Evolutionary conservation across 2,113 vertebrate genomes (phyloP), one percentile per base, ranked within the genome.

Genomic region (Mustelus asterias): DNA sequence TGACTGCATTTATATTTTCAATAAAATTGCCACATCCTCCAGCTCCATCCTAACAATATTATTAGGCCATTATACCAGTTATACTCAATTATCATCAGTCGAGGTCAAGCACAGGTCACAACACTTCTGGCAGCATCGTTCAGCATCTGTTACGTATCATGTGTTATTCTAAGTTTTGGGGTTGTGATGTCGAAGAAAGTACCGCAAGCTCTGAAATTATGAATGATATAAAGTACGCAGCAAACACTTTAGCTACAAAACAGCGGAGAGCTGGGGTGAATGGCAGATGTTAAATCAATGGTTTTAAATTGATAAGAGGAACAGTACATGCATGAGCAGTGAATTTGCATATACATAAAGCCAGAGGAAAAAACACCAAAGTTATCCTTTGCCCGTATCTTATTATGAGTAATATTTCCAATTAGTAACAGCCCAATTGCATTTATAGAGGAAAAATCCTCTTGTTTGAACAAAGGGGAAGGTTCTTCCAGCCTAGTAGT

Each of bases 91-190:
- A 72, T 95, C 94, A 95, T 76, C 44, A 33, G 44, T 54, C 24
- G 22, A 41, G 94, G 69, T 95, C 94, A 95, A 95, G 69, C 41
- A 95, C 69, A 95, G 69, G 94, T 95, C 94, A 95, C 24, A 95
- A 95, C 67, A 95, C 48, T 76, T 95, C 72, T 72, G 69, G 94
- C 69, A 95, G 48, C 48, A 54, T 72, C 20, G 41, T 44, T 95
- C 67, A 72, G 67, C 67, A 95, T 72, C 69, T 95, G 67, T 72
- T 76, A 54, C 37, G 44, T 94, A 70, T 60, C 26, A 72, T 95
- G 69, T 72, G 94, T 33, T 54, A 95, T 11, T 41, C 69, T 54
- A 95, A 72, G 44, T 95, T 70, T 41, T 14, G 26, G 3, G 48
- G 6, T 72, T 58, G 48, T 58, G 24, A 60, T 54, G 2, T 90